phyloP scores from a whole-genome alignment of 2,888 invertebrate species.

The Aplocera efformata region DNA sequence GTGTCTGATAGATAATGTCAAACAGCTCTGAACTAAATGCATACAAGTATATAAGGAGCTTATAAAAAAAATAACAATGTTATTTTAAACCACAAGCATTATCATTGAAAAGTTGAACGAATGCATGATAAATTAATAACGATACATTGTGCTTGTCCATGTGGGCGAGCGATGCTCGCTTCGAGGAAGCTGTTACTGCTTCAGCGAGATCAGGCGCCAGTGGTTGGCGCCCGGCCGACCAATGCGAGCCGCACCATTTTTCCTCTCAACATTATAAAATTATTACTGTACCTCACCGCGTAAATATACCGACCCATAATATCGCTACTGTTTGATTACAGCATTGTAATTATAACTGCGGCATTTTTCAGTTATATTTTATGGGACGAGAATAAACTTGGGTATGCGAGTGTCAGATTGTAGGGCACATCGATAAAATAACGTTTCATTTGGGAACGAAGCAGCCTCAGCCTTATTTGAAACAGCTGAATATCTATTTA shows the following conservation, averaged over 20 bases:
- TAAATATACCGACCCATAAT: conserved; percentile 25
- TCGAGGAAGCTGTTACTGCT: conserved; percentile 64
- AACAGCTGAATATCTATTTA: conserved; percentile 5
- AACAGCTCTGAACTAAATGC: too few relatives aligned
- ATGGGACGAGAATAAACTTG: neutral
- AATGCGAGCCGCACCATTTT: conserved; percentile 51
- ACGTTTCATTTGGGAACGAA: neutral
- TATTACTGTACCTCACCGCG: conserved; percentile 43
- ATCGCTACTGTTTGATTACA: conserved; percentile 37
- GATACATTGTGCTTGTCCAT: conserved; percentile 40
- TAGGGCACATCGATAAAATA: neutral
- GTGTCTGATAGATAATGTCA: too few relatives aligned
- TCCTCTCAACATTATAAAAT: conserved; percentile 52
- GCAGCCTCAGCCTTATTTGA: conserved; percentile 6
- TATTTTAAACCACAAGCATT: too few relatives aligned
- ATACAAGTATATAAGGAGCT: too few relatives aligned
- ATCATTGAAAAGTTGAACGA: neutral
- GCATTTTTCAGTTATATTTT: neutral
- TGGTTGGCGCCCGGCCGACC: conserved; percentile 56
- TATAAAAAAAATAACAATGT: too few relatives aligned
- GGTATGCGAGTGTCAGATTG: neutral
- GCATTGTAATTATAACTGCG: conserved; percentile 18
- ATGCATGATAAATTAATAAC: conserved; percentile 25
- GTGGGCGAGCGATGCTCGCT: conserved; percentile 56
- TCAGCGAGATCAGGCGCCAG: conserved; percentile 52